Evolutionary conservation across 1,140 invertebrate species (phyloP), one percentile per base, ranked within the genome.

Genomic region (Gerris buenoi): DNA sequence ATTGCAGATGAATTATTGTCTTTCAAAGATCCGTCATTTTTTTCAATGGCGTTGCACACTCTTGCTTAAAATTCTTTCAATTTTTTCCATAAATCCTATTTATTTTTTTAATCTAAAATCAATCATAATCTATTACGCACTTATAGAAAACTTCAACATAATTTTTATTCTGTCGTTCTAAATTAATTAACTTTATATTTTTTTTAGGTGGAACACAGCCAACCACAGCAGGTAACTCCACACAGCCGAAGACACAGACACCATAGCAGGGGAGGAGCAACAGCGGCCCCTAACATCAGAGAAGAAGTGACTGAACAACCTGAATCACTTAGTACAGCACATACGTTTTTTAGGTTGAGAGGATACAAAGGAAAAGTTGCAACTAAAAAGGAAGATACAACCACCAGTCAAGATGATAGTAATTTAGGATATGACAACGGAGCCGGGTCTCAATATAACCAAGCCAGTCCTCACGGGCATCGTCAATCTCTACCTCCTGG

Each of bases 401-500:
- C 33, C 18, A 46, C 33, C 5, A 46, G 33, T 46, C 33, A 46
- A 18, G n/a, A n/a, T n/a, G n/a, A n/a, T n/a, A n/a, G n/a, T n/a
- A 46, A 46, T 18, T 5, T 5, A 18, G 5, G 18, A 5, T 46
- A 46, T 46, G 33, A 46, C 5, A 18, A 46, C 33, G 33, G 33
- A 18, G 5, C 33, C 33, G 18, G 33, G 5, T 5, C 5, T 10
- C 33, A 46, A 5, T 46, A 46, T 46, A 46, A 10, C 5, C 33
- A 46, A 18, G 5, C 33, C 33, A 46, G 33, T 18, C 5, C 18
- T 10, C 33, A 5, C 58, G 23, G 10, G 15, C 5, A 10, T 22
- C 10, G 22, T 5, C 58, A 60, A 60, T 3, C 15, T 5, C 5
- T 25, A 22, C 66, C 66, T 33, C 66, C 66, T 33, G 66, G 66